Evolutionary conservation across 2,888 invertebrate species (phyloP).

Genomic region (Nephrotoma flavescens): DNA sequence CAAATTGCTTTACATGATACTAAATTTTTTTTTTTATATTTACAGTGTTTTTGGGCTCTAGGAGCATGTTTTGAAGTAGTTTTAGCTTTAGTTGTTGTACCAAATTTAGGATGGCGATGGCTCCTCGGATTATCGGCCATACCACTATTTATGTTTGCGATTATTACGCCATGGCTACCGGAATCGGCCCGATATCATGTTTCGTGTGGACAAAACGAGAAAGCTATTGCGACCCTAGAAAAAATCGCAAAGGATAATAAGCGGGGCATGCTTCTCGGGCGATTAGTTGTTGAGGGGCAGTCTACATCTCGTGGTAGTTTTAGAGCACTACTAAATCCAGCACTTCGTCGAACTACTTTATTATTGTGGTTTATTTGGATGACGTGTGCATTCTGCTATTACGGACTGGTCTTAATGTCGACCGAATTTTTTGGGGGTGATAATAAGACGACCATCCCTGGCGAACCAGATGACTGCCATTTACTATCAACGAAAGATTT

Average conservation of each 20-base stretch:
- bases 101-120: conserved; percentile 82
- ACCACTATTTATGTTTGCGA: conserved; percentile 70
- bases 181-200: conserved; percentile 85
- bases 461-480: conserved; percentile 37
- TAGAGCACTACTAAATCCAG: conserved; percentile 59
- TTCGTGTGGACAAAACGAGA: conserved; percentile 72
- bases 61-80: conserved; percentile 90
- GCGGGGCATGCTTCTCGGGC: conserved; percentile 73
- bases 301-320: conserved; percentile 43
- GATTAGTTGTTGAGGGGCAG: conserved; percentile 65
- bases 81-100: conserved; percentile 80
- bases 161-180: conserved; percentile 79
- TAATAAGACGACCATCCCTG: conserved; percentile 15
- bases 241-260: conserved; percentile 79
- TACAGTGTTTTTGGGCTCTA: conserved; percentile 87
- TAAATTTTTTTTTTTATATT: conserved; percentile 10
- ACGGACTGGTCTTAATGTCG: conserved; percentile 87
- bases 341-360: conserved; percentile 67
- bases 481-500: conserved; percentile 74
- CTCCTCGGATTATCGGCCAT: conserved; percentile 80
- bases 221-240: conserved; percentile 70
- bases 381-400: conserved; percentile 89
- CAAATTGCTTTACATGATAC: background rate
- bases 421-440: conserved; percentile 59
- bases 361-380: conserved; percentile 92